Evolutionary conservation across 2,797 vertebrate genomes (phyloP).

Genomic region (Pogonophryne albipinna): DNA sequence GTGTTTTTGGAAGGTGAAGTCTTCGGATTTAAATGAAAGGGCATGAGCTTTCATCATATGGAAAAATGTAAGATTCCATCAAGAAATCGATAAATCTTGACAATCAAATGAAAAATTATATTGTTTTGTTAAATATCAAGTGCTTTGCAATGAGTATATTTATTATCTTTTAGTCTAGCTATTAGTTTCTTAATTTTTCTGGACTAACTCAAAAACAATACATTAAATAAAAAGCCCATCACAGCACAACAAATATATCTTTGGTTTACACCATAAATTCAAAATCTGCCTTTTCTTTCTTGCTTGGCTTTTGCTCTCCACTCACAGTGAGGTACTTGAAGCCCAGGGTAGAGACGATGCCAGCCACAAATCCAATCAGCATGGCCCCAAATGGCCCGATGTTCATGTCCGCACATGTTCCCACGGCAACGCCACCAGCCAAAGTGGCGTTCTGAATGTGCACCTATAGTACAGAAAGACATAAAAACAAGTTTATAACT

Average conservation of each 20-base stretch:
- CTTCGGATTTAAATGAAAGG: not conserved
- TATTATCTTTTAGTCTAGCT: no score
- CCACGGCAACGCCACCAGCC: slow-evolving; percentile 96
- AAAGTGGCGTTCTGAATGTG: slow-evolving; percentile 98
- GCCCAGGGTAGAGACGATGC: slow-evolving; percentile 91
- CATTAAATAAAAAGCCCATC: not conserved
- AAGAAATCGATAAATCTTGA: no score
- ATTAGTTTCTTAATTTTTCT: not conserved
- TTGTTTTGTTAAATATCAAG: no score
- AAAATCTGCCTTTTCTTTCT: not conserved
- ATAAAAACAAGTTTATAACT: not conserved
- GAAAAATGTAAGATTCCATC: no score
- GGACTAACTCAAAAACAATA: not conserved
- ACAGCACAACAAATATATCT: no score
- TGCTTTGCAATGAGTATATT: no score
- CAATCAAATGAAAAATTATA: no score
- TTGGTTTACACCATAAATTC: not conserved
- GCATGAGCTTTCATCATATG: no score
- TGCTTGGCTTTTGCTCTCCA: slow-evolving; percentile 34
- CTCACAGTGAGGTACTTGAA: slow-evolving; percentile 92
- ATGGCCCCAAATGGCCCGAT: slow-evolving; percentile 89
- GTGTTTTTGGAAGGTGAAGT: slow-evolving; percentile 6
- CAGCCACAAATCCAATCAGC: slow-evolving; percentile 91
- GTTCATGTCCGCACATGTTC: slow-evolving; percentile 93
- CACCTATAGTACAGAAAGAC: slow-evolving; percentile 81